phyloP scores from a whole-genome alignment of 2,888 invertebrate species.

The Eudemis profundana region DNA sequence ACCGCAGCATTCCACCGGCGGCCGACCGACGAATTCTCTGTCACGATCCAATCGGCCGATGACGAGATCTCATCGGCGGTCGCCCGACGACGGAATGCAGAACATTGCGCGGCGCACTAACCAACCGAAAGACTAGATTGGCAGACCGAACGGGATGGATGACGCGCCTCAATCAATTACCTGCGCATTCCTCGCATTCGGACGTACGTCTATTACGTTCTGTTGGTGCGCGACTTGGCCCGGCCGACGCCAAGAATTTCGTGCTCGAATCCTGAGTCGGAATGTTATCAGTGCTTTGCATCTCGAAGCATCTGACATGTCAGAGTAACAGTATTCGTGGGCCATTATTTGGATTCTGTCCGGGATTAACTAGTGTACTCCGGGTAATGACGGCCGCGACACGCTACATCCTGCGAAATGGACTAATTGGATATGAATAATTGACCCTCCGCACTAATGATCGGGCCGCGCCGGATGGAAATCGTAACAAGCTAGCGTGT shows the following conservation, averaged over 20 bases:
- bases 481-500: conserved; percentile 54
- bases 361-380: conserved; percentile 51
- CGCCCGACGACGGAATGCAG: conserved; percentile 66
- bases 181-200: conserved; percentile 75
- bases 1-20: conserved; percentile 79
- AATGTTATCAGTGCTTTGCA: conserved; percentile 81
- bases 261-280: conserved; percentile 78
- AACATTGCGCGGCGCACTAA: conserved; percentile 64
- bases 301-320: conserved; percentile 73
- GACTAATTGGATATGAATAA: conserved; percentile 77
- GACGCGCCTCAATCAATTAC: conserved; percentile 76
- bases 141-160: conserved; percentile 72
- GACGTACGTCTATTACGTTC: conserved; percentile 70
- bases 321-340: conserved; percentile 71
- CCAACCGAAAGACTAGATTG: conserved; percentile 65
- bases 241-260: conserved; percentile 77
- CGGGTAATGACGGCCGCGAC: conserved; percentile 45
- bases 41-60: conserved; percentile 78
- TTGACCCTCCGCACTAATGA: conserved; percentile 68
- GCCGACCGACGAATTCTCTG: conserved; percentile 80
- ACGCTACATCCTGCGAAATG: conserved; percentile 64
- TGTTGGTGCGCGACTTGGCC: conserved; percentile 68
- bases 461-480: conserved; percentile 61
- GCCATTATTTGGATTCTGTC: conserved; percentile 72
- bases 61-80: conserved; percentile 72